Conservation (phyloP, 2,113 vertebrate species). For the Solea solea region DNA sequence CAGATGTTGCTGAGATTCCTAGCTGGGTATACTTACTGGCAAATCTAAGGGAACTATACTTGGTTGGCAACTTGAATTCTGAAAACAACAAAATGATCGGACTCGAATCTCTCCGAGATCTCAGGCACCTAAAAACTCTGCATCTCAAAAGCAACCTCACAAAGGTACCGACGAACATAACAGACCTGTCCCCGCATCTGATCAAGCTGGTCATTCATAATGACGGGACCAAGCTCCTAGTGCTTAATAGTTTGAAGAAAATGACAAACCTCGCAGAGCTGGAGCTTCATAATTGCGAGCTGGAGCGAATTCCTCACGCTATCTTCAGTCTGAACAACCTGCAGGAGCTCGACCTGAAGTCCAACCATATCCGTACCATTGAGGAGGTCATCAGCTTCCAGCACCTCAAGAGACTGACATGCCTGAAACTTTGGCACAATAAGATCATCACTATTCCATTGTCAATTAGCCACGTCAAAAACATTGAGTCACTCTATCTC, state of each 20-base stretch:
- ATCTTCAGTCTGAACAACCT: slow-evolving; percentile 98
- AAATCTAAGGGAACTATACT: slow-evolving; percentile 92
- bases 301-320: slow-evolving; percentile 96
- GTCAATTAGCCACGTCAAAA: slow-evolving; percentile 94
- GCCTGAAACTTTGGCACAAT: slow-evolving; percentile 98
- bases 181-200: slow-evolving; percentile 94
- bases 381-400: slow-evolving; percentile 99
- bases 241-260: slow-evolving; percentile 98
- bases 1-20: slow-evolving; percentile 96
- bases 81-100: slow-evolving; percentile 99
- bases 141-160: slow-evolving; percentile 98
- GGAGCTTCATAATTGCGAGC: slow-evolving; percentile 96
- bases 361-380: slow-evolving; percentile 97
- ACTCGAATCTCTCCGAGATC: slow-evolving; percentile 93
- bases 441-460: slow-evolving; percentile 95
- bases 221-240: slow-evolving; percentile 95
- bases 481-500: slow-evolving; percentile 93
- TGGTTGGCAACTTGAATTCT: slow-evolving; percentile 96
- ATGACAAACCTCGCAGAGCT: slow-evolving; percentile 95
- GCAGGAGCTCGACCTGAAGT: slow-evolving; percentile 96
- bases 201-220: slow-evolving; percentile 95
- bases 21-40: slow-evolving; percentile 96
- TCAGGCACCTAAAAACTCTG: slow-evolving; percentile 93
- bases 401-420: slow-evolving; percentile 95
- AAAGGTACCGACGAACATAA: slow-evolving; percentile 98